phyloP scores from a whole-genome alignment of 2,888 invertebrate species.

The Parelbella ahira region DNA sequence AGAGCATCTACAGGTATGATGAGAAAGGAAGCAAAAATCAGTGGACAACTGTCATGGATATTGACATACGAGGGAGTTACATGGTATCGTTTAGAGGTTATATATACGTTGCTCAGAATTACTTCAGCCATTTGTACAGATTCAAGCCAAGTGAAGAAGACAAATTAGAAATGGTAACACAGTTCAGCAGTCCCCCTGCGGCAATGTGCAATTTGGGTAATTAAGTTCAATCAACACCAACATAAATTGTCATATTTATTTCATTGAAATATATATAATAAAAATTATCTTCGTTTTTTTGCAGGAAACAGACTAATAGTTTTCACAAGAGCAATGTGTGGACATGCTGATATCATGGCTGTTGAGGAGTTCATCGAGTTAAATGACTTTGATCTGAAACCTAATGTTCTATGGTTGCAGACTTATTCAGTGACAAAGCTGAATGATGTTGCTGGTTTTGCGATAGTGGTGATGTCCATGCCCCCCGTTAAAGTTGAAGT shows the following conservation, averaged over 20 bases:
- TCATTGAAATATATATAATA: too few species aligned
- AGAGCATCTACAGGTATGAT: conserved; percentile 53
- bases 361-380: conserved; percentile 48
- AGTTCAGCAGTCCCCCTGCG: conserved; percentile 48
- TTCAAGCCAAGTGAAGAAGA: conserved; percentile 50
- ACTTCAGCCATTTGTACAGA: conserved; percentile 52
- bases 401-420: conserved; percentile 41
- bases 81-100: conserved; percentile 54
- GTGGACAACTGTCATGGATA: conserved; percentile 44
- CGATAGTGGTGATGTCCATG: conserved; percentile 41
- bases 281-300: conserved; percentile 31
- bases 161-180: conserved; percentile 41
- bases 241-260: too few species aligned
- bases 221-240: too few species aligned
- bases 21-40: conserved; percentile 39
- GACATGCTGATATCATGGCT: conserved; percentile 37
- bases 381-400: conserved; percentile 28
- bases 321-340: conserved; percentile 49
- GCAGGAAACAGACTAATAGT: conserved; percentile 50
- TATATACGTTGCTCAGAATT: conserved; percentile 61
- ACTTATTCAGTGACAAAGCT: conserved; percentile 38
- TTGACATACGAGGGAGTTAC: conserved; percentile 46
- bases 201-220: conserved; percentile 57
- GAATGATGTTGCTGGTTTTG: conserved; percentile 56
- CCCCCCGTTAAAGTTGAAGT: conserved; percentile 42